Evolutionary conservation across 1,140 invertebrate species (phyloP).

Genomic region (Drosophila bocki): DNA sequence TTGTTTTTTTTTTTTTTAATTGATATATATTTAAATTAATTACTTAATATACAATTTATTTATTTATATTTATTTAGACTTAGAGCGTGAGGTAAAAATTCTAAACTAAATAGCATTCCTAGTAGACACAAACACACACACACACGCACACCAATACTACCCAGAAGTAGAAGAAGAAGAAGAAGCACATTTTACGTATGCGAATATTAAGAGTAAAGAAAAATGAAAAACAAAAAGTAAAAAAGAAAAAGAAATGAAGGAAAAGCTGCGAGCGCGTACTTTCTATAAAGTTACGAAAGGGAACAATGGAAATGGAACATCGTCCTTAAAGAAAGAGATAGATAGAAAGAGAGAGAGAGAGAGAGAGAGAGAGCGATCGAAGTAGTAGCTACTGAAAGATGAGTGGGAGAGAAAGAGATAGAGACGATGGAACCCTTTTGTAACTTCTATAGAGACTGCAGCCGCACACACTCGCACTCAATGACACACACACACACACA

Average conservation of each 20-base stretch:
- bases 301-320: slow-evolving; percentile 19
- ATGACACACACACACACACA: slow-evolving; percentile 13
- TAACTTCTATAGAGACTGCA: slow-evolving; percentile 84
- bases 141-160: slow-evolving; percentile 12
- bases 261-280: slow-evolving; percentile 67
- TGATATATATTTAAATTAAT: slow-evolving; percentile 60
- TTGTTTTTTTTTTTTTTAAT: slow-evolving; percentile 77
- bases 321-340: slow-evolving; percentile 7
- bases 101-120: slow-evolving; percentile 25
- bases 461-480: slow-evolving; percentile 53
- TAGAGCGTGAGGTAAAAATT: slow-evolving; percentile 69
- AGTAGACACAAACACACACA: slow-evolving; percentile 15
- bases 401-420: slow-evolving; percentile 30
- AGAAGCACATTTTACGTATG: slow-evolving; percentile 57
- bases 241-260: slow-evolving; percentile 32
- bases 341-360: slow-evolving; percentile 2
- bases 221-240: slow-evolving; percentile 24
- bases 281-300: slow-evolving; percentile 84
- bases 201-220: slow-evolving; percentile 43
- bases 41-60: slow-evolving; percentile 80
- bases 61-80: slow-evolving; percentile 82
- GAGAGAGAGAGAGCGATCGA: slow-evolving; percentile 8
- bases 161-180: slow-evolving; percentile 31
- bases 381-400: background rate
- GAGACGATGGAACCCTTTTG: slow-evolving; percentile 67